Percentiles rank a stretch among this genome's conserved stretches.
These are phyloP conservation scores for Cassiopea xamachana DNA, from an alignment of 30 jellyfish, hydroid and myxozoan genomes.

Conservation along the genomic window DNA sequence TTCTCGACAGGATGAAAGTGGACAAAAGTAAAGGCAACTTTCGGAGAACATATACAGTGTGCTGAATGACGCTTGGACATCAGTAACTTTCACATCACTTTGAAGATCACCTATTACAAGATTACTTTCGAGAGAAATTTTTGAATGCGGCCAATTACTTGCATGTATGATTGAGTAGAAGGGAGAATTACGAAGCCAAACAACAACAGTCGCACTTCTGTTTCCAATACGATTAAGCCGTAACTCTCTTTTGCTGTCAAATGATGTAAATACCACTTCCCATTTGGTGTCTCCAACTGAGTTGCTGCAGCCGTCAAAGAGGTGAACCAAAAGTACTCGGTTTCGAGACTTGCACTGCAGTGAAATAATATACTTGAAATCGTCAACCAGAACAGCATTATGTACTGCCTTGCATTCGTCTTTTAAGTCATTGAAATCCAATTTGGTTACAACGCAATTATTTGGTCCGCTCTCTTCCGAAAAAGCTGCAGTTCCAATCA, in stretches of 20 bases:
- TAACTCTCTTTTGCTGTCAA: conserved; percentile 82
- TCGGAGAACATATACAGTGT: conserved; percentile 91
- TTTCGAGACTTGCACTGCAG: conserved; percentile 84
- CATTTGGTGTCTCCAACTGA: conserved; percentile 62
- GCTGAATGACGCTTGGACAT: conserved; percentile 89
- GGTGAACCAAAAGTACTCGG: conserved; percentile 82
- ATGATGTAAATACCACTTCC: conserved; percentile 92
- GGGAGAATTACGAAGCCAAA: conserved; percentile 86
- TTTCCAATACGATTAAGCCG: conserved; percentile 84
- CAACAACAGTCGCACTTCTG: conserved; percentile 82
- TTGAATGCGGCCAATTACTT: conserved; percentile 85
- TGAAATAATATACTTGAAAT: conserved; percentile 70
- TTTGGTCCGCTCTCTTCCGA: conserved; percentile 94
- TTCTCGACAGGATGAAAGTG: conserved; percentile 88
- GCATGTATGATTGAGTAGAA: conserved; percentile 86
- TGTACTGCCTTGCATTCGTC: conserved; percentile 90
- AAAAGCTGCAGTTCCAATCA: conserved; percentile 82
- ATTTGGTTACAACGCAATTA: conserved; percentile 74
- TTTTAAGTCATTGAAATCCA: conserved; percentile 74
- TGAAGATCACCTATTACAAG: conserved; percentile 94
- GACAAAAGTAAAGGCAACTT: conserved; percentile 91
- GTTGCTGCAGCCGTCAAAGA: conserved; percentile 59
- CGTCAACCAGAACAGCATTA: conserved; percentile 71
- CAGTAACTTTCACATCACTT: conserved; percentile 81
- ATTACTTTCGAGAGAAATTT: conserved; percentile 85